Conservation (phyloP, 2,888 invertebrate genomes). For the Sturmia bella region DNA sequence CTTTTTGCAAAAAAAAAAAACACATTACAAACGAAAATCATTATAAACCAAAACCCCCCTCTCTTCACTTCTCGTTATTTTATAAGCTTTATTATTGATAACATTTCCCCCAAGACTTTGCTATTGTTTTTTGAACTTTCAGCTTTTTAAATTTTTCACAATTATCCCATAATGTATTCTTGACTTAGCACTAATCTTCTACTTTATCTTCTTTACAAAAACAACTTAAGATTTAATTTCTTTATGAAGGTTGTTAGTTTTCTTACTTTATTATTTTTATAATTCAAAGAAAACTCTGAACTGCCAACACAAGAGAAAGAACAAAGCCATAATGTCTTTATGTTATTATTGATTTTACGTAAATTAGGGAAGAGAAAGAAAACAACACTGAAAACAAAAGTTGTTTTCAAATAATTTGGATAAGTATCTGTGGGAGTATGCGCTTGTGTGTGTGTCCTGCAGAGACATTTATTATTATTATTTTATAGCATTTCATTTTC, state of each 20-base stretch:
- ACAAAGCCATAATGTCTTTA: conserved; percentile 64
- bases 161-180: conserved; percentile 2
- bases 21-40: too few species aligned
- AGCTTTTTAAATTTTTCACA: neutral
- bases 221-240: conserved; percentile 48
- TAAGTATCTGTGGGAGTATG: neutral
- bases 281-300: conserved; percentile 1
- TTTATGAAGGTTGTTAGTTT: conserved; percentile 30
- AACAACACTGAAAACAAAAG: conserved; percentile 56
- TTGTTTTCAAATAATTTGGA: neutral
- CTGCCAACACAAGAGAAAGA: neutral
- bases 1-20: too few species aligned
- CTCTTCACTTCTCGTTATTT: too few species aligned
- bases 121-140: neutral
- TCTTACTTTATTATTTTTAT: conserved; percentile 3
- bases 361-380: conserved; percentile 72
- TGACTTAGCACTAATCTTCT: conserved; percentile 16
- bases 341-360: conserved; percentile 76
- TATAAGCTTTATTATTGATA: too few species aligned
- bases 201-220: conserved; percentile 29
- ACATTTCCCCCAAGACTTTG: neutral
- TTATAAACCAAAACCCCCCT: too few species aligned
- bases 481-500: conserved; percentile 57
- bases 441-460: conserved; percentile 47
- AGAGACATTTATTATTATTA: conserved; percentile 67